A percentile compares a stretch with the other conserved stretches of the same genome.
Conservation (phyloP, 2,888 invertebrate genomes). For the Cephus rjabovi region DNA sequence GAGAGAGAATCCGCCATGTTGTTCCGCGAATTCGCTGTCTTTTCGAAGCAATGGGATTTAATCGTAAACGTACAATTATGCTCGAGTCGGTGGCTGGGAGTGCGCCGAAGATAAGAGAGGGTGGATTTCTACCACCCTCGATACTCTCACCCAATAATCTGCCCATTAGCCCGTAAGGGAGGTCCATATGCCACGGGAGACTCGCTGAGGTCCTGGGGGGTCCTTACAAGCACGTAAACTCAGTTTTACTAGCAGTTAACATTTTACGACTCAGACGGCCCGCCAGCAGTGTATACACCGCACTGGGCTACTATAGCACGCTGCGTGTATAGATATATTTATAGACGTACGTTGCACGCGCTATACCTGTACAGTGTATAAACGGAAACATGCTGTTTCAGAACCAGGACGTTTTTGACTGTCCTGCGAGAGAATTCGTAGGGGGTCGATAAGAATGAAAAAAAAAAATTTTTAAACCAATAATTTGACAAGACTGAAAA, state of each 20-base stretch:
- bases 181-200: conserved; percentile 31
- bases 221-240: conserved; percentile 66
- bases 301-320: neutral
- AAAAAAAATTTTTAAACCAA: too few relatives aligned
- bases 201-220: conserved; percentile 50
- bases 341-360: conserved; percentile 6
- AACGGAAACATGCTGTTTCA: conserved; percentile 11
- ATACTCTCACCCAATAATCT: conserved; percentile 59
- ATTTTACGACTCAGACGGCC: conserved; percentile 64
- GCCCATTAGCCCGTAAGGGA: conserved; percentile 56
- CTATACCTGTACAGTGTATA: conserved; percentile 15
- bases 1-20: too few relatives aligned
- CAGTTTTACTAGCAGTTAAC: conserved; percentile 66
- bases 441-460: neutral
- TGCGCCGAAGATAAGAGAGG: conserved; percentile 18
- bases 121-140: conserved; percentile 23
- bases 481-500: too few relatives aligned
- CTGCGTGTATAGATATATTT: neutral
- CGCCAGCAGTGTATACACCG: conserved; percentile 34
- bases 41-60: neutral
- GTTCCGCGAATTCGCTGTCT: too few relatives aligned
- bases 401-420: neutral
- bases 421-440: neutral
- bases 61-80: neutral
- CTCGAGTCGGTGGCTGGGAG: neutral